A percentile compares a stretch with the other conserved stretches of the same genome.
phyloP scores from a whole-genome alignment of 1,140 invertebrate genomes.

The Nautilus pompilius region DNA sequence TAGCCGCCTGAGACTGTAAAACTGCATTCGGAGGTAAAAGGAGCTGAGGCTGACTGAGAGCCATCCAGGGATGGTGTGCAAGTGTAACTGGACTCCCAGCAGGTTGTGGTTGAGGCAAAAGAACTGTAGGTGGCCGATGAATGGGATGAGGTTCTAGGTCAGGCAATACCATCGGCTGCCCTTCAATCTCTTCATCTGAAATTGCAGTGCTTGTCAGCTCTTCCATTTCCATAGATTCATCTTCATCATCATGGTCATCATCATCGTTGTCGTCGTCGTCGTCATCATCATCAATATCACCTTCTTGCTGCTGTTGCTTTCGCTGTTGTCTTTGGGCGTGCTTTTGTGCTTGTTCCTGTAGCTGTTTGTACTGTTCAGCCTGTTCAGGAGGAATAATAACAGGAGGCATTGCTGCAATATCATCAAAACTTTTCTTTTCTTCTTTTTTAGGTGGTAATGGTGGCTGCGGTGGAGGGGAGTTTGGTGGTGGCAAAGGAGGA shows the following conservation, averaged over 20 bases:
- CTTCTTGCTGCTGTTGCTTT: constrained; percentile 22
- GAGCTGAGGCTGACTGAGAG: constrained; percentile 11
- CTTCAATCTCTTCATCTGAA: constrained; percentile 16
- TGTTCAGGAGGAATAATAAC: constrained; percentile 28
- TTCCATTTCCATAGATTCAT: constrained; percentile 9
- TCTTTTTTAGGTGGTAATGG: constrained; percentile 20
- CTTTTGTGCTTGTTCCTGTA: constrained; percentile 30
- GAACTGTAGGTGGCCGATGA: constrained; percentile 6
- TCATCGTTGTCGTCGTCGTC: constrained; percentile 11
- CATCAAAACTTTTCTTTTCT: constrained; percentile 14
- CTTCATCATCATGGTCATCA: constrained; percentile 8
- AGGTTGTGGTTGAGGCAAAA: constrained; percentile 17
- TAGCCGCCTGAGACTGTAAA: constrained; percentile 7
- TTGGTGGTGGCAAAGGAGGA: constrained; percentile 17
- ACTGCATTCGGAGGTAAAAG: constrained; percentile 10
- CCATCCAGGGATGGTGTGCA: constrained; percentile 1
- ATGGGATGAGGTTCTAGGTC: constrained; percentile 4
- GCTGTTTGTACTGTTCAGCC: constrained; percentile 28
- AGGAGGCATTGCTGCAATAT: constrained; percentile 14
- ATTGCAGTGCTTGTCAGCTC: constrained; percentile 21
- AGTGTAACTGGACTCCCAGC: constrained; percentile 14
- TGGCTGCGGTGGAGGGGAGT: constrained; percentile 19
- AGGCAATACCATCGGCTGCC: constrained; percentile 11
- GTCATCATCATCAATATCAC: constrained; percentile 20
- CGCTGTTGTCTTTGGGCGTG: constrained; percentile 27